Evolutionary conservation across 2,113 vertebrate genomes (phyloP).

Genomic region (Anthoscopus minutus): DNA sequence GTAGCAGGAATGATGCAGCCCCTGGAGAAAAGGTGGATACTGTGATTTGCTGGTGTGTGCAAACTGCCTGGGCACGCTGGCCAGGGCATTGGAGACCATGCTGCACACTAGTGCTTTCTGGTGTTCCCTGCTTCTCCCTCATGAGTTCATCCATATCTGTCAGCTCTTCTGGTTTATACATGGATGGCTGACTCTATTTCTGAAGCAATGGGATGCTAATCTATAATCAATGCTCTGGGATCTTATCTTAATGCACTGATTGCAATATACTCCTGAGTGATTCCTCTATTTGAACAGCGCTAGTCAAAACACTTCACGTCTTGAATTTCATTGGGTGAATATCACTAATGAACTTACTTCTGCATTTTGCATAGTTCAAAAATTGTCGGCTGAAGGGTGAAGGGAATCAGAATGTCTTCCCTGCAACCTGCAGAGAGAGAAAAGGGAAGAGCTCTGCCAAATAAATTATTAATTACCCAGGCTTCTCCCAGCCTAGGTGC

Average conservation of each 20-base stretch:
- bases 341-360: background rate
- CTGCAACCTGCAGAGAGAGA: background rate
- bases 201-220: background rate
- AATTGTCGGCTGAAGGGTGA: background rate
- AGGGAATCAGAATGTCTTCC: background rate
- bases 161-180: background rate
- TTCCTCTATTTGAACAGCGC: background rate
- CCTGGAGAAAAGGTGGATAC: background rate
- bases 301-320: conserved; percentile 17
- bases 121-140: background rate
- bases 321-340: background rate
- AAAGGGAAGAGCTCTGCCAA: background rate
- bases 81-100: rapidly evolving
- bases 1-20: rapidly evolving
- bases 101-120: rapidly evolving
- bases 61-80: background rate
- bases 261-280: background rate
- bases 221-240: conserved; percentile 22
- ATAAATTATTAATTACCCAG: background rate
- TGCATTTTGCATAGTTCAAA: background rate
- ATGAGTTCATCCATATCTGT: rapidly evolving
- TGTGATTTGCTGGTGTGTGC: background rate
- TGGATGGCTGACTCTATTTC: background rate
- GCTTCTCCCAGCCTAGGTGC: background rate
- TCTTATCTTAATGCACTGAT: conserved; percentile 6